These are phyloP conservation scores for Platygyra sinensis DNA, from an alignment of 64 coral and sea anemone species.

Conservation along the genomic window DNA sequence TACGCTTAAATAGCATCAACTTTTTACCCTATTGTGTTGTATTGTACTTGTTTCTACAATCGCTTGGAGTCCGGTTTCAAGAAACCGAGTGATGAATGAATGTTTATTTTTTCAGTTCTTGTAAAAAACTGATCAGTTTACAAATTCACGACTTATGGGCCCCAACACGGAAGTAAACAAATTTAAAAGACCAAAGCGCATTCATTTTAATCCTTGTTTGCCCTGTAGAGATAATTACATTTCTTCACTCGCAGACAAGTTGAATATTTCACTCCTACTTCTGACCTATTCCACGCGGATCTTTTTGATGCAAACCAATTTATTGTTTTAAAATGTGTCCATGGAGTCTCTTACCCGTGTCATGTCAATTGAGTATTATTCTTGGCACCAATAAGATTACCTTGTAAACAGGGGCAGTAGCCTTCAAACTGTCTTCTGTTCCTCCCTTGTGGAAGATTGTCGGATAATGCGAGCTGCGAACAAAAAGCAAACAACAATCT, in stretches of 20 bases:
- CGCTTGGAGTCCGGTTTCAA: neutral
- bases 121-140: neutral
- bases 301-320: neutral
- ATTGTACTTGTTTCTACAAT: neutral
- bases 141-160: neutral
- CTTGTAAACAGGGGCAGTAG: conserved; percentile 48
- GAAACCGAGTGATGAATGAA: neutral
- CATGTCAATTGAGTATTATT: neutral
- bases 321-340: neutral
- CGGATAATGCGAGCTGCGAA: conserved; percentile 11
- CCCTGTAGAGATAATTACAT: neutral
- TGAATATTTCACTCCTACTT: neutral
- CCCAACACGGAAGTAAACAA: conserved; percentile 47
- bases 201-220: neutral
- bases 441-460: conserved; percentile 19
- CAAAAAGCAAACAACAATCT: neutral
- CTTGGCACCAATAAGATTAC: conserved; percentile 29
- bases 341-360: neutral
- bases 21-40: too few species aligned
- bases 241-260: neutral
- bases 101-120: neutral
- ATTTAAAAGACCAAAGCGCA: neutral
- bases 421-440: conserved; percentile 53
- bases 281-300: neutral
- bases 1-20: too few species aligned